Base-by-base conservation (phyloP, 2,797 vertebrate genomes). In the Rhinoraja longicauda region DNA sequence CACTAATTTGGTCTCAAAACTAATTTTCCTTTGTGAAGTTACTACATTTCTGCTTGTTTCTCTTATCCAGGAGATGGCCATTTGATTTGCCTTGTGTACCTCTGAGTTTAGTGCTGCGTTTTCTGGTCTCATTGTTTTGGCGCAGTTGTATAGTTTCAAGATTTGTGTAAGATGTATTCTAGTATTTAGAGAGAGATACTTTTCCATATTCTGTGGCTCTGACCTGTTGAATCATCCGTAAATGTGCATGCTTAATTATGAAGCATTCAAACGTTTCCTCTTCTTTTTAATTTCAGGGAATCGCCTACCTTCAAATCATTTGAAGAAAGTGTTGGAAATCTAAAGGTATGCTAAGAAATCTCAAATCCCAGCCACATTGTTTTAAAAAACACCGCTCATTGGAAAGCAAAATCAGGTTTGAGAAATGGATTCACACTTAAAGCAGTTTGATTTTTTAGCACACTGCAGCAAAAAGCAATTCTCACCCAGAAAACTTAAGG, bases 261-360 rank as follows among this genome's bases (percentile, higher is more conserved):
- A 78, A 13, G 36, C 77, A 84, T 59, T 59, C n/a, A 88, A 9
- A 19, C 7, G 67, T n/a, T 19, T 62, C 0, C 0, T 0, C 24
- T 8, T 7, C 6, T 93, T 73, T 64, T 94, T 94, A 93, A 93
- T 94, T 94, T 45, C 95, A 99, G 99, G 96, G 99, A 99, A 95
- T 99, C 98, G 39, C 94, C 98, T 0, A 98, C 98, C 93, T 99
- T 99, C 97, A 99, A 99, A 96, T 99, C 99, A 0, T 99, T 99
- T 94, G 98, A 99, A 95, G 98, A 99, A 94, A 97, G 97, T 95
- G 96, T 99, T 94, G 99, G 97, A 93, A 99, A 97, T 96, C 96
- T 99, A 94, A 99, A 99, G 98, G 99, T 99, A 96, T 97, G 93
- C 19, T 0, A 62, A 53, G 36, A 75, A 73, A 92, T 39, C 39